A percentile compares a stretch with the other conserved stretches of the same genome.
Evolutionary conservation across 2,113 vertebrate genomes (phyloP).

Genomic region (Pseudorhombus dupliciocellatus): DNA sequence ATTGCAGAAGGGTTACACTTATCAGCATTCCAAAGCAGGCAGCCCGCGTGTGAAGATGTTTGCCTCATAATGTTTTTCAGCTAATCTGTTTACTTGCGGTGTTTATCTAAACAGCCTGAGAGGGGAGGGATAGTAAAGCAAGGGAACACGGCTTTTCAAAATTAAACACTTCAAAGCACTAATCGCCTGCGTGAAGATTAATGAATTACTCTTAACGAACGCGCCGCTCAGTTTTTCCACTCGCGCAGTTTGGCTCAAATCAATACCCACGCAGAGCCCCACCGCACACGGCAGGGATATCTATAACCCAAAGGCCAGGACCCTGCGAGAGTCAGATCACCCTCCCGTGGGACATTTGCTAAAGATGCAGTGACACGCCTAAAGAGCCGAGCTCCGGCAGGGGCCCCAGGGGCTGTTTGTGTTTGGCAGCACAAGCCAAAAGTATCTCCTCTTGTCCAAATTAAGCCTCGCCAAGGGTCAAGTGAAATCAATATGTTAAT

Average conservation of each 20-base stretch:
- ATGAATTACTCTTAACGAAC: conserved; percentile 64
- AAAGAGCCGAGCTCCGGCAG: conserved; percentile 58
- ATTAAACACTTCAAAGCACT: conserved; percentile 78
- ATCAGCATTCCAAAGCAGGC: conserved; percentile 71
- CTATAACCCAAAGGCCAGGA: conserved; percentile 55
- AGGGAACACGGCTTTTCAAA: conserved; percentile 65
- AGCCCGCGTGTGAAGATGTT: conserved; percentile 69
- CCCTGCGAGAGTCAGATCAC: conserved; percentile 48
- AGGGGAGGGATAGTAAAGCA: conserved; percentile 59
- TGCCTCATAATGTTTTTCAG: conserved; percentile 74
- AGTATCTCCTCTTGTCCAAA: conserved; percentile 65
- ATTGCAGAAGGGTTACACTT: conserved; percentile 52
- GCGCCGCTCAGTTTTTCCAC: conserved; percentile 54
- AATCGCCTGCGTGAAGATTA: conserved; percentile 74
- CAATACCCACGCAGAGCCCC: conserved; percentile 56
- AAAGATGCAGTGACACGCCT: conserved; percentile 70
- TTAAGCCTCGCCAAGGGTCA: conserved; percentile 74
- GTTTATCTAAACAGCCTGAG: conserved; percentile 75
- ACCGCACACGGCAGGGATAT: conserved; percentile 43
- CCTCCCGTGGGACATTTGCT: conserved; percentile 65
- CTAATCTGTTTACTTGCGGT: conserved; percentile 77
- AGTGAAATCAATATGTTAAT: conserved; percentile 83
- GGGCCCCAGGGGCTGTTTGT: conserved; percentile 58
- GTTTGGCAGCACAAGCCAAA: conserved; percentile 68
- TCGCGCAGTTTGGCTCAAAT: conserved; percentile 50